phyloP scores from a whole-genome alignment of 2,113 vertebrate species.

The Corvus moneduloides region DNA sequence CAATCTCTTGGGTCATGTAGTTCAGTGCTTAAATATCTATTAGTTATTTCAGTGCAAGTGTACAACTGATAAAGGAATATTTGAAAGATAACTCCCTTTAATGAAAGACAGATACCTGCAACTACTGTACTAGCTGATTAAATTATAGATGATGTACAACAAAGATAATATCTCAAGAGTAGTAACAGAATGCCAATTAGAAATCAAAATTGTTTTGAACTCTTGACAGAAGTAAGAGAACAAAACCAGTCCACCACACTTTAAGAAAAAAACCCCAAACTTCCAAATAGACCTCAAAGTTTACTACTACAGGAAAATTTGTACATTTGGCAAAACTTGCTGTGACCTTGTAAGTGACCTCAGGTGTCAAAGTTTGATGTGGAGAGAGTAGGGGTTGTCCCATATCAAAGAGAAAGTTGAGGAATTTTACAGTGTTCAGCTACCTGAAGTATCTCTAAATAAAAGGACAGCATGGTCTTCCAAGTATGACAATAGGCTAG shows the following conservation, averaged over 20 bases:
- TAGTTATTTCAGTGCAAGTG: background rate
- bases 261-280: background rate
- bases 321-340: background rate
- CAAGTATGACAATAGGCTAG: background rate
- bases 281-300: background rate
- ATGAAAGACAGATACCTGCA: background rate
- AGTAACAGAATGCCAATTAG: background rate
- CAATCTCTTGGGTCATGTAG: background rate
- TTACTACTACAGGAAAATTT: background rate
- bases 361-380: background rate
- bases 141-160: background rate
- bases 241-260: background rate
- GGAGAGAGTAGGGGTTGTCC: background rate
- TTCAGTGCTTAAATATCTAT: background rate
- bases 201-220: background rate
- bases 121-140: background rate
- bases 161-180: background rate
- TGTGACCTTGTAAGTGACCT: background rate
- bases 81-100: constrained; percentile 9
- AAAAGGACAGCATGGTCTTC: background rate
- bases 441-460: background rate
- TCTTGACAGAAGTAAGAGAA: background rate
- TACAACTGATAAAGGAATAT: background rate
- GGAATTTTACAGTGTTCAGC: background rate
- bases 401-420: background rate